Conservation (phyloP, 1,140 invertebrate genomes). For the Zelostemma sp. region DNA sequence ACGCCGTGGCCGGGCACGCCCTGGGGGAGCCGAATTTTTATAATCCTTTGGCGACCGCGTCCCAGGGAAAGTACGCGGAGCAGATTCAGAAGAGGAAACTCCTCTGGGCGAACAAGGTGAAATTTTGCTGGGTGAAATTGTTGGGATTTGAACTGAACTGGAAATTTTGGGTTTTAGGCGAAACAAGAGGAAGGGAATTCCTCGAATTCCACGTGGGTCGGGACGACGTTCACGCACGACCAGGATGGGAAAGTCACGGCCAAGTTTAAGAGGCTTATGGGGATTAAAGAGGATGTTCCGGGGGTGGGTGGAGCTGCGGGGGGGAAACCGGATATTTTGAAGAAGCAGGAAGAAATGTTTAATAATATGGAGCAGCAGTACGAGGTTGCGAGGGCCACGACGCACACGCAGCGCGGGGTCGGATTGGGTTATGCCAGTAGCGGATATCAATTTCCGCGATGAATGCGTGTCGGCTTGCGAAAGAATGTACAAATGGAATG, state of each 20-base stretch:
- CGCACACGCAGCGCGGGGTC: conserved; percentile 93
- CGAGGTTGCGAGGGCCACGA: conserved; percentile 91
- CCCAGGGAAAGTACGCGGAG: conserved; percentile 87
- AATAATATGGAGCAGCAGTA: conserved; percentile 94
- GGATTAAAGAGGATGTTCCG: conserved; percentile 80
- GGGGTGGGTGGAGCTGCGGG: conserved; percentile 58
- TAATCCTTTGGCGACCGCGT: conserved; percentile 83
- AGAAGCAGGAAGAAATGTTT: conserved; percentile 93
- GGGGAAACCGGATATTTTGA: conserved; percentile 74
- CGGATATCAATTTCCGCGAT: conserved; percentile 67
- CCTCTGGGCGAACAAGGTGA: conserved; percentile 84
- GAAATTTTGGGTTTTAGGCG: conserved; percentile 28
- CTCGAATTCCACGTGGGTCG: conserved; percentile 77
- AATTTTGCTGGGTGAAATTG: neutral
- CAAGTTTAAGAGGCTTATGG: conserved; percentile 97
- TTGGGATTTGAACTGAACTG: neutral
- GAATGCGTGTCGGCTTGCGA: neutral
- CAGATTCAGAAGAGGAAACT: conserved; percentile 91
- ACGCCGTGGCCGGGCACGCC: conserved; percentile 27
- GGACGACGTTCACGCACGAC: conserved; percentile 88
- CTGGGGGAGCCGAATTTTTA: conserved; percentile 80
- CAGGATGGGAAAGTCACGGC: conserved; percentile 90
- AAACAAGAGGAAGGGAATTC: conserved; percentile 58
- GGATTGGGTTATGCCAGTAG: conserved; percentile 83
- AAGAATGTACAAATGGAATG: neutral